These are phyloP conservation scores for Mongoloraphidia duomilia DNA, from an alignment of 2,888 invertebrate species.

Conservation along the genomic window DNA sequence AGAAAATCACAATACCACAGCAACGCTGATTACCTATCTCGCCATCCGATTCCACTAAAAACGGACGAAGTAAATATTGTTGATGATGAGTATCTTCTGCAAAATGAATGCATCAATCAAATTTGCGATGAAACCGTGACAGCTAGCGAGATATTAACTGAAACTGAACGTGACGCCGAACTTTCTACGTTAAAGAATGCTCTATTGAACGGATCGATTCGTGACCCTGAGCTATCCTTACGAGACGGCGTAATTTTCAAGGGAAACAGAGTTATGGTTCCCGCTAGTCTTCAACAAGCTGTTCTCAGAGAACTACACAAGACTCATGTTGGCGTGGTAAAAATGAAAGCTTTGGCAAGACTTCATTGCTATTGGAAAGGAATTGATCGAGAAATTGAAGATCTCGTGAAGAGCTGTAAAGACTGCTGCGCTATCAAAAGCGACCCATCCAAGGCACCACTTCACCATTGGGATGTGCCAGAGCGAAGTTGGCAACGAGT, in stretches of 20 bases:
- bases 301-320: too few relatives aligned
- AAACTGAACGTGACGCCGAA: not conserved
- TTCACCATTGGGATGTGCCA: slow-evolving; percentile 12
- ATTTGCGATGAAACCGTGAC: not conserved
- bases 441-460: slow-evolving; percentile 6
- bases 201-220: not conserved
- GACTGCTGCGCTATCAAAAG: slow-evolving; percentile 6
- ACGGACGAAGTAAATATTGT: too few relatives aligned
- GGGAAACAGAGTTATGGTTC: slow-evolving; percentile 4
- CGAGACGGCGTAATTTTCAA: slow-evolving; percentile 10
- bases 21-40: slow-evolving; percentile 15
- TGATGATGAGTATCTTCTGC: too few relatives aligned
- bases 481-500: slow-evolving; percentile 13
- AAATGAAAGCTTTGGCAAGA: too few relatives aligned
- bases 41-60: slow-evolving; percentile 3
- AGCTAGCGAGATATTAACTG: not conserved
- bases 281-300: not conserved
- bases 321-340: too few relatives aligned
- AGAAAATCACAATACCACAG: slow-evolving; percentile 9
- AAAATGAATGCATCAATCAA: too few relatives aligned
- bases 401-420: slow-evolving; percentile 5
- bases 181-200: not conserved
- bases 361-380: too few relatives aligned
- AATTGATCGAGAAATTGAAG: slow-evolving; percentile 11
- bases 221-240: not conserved